Conservation (phyloP, 2,113 vertebrate genomes). For the Myocastor coypus region DNA sequence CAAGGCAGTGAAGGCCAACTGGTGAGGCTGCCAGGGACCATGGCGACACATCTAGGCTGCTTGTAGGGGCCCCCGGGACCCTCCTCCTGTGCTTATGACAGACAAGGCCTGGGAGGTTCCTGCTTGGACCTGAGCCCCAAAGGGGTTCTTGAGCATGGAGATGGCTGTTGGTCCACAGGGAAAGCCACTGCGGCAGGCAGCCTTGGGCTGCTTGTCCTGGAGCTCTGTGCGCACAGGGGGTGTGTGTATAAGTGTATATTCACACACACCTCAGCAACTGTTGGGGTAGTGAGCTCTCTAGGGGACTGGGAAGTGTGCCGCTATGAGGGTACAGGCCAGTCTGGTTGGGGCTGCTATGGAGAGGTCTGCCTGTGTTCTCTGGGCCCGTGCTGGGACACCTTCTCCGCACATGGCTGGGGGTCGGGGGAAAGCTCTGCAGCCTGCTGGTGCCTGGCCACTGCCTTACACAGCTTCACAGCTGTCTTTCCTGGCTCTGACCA, state of each 20-base stretch:
- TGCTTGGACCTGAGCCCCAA: not conserved
- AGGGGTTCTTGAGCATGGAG: not conserved
- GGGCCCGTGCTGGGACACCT: not conserved
- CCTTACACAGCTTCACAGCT: not conserved
- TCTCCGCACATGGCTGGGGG: not conserved
- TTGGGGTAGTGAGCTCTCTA: not conserved
- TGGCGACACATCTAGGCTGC: not conserved
- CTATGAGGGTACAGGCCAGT: not conserved
- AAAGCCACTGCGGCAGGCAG: not conserved
- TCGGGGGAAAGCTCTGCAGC: not conserved
- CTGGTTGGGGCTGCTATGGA: not conserved
- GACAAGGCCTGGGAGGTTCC: slow-evolving; percentile 27
- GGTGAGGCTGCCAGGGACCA: slow-evolving; percentile 86
- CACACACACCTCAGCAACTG: accelerated
- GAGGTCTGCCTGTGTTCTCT: not conserved
- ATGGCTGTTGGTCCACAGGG: accelerated
- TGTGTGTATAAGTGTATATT: not conserved
- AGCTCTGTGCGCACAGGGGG: not conserved
- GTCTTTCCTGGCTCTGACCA: not conserved
- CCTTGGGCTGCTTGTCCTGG: not conserved
- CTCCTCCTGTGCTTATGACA: not conserved
- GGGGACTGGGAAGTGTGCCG: not conserved
- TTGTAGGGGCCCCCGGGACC: not conserved
- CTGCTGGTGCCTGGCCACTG: not conserved
- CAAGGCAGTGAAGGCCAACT: slow-evolving; percentile 94